Evolutionary conservation across 2,113 vertebrate species (phyloP), one percentile per base, ranked within the genome.

Genomic region (Taxidea taxus): DNA sequence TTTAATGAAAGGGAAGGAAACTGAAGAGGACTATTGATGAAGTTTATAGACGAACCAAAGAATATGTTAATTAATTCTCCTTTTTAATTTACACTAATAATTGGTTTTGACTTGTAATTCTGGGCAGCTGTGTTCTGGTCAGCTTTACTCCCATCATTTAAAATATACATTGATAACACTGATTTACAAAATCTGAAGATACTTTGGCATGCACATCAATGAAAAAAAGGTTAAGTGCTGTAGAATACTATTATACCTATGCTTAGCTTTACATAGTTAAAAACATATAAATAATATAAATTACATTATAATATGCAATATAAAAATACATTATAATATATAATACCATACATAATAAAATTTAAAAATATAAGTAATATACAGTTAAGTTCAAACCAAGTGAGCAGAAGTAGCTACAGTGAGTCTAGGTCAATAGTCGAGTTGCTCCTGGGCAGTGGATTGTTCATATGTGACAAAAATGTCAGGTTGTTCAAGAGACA

Each of bases 1-100:
- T 81, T 58, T 80, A 95, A 95, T 92, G 66, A 95, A 97, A 92
- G 58, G 47, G 27, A 49, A 95, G 49, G 70, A 94, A 93, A 94
- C 1, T 42, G 60, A 95, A 87, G 81, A 82, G 82, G 90, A 66
- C 54, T 83, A 74, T 7, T 92, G 39, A 83, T 83, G 49, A 72
- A 42, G 44, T 78, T 87, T 54, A 66, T 16, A 66, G 44, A 78
- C 10, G 15, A 78, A 44, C 72, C 23, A 87, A 4, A 80, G 37
- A 93, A 37, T 64, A 64, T 34, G 62, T 64, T 56, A 77, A 93
- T 34, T 86, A 75, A 89, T 47, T 66, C n/a, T 4, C 5, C 37
- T 34, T 54, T 93, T 86, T 84, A 47, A 80, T 66, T 93, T 78
- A 80, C 3, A 78, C 14, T 10, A 64, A 66, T 56, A 87, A 77